Conservation (phyloP, 2,113 vertebrate genomes). For the Stegostoma tigrinum region DNA sequence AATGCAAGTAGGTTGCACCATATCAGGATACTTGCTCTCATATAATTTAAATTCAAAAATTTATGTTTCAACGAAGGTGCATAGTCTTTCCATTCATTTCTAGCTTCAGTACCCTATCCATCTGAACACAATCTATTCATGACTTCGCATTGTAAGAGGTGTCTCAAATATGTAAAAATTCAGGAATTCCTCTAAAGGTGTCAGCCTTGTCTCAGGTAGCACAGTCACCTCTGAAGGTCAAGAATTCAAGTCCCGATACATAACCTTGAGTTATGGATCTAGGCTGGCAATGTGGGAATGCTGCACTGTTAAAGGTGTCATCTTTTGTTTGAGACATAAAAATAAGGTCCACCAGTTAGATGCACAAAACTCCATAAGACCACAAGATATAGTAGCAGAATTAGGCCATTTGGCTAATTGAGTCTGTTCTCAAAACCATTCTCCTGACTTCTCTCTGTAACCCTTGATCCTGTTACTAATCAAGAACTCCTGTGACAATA, state of each 20-base stretch:
- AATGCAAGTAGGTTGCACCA: neutral
- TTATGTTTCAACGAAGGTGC: neutral
- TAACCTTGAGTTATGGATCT: neutral
- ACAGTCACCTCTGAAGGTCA: neutral
- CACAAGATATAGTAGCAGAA: too few relatives aligned
- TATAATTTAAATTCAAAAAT: neutral
- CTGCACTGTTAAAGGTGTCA: too few relatives aligned
- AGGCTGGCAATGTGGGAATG: too few relatives aligned
- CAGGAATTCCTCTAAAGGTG: neutral
- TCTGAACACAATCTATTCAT: neutral
- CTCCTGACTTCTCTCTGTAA: too few relatives aligned
- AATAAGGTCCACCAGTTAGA: too few relatives aligned
- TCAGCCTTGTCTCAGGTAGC: neutral
- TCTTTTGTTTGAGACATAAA: too few relatives aligned
- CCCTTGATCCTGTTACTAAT: too few relatives aligned
- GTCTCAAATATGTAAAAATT: neutral
- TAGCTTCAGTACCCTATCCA: neutral
- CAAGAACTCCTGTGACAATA: neutral
- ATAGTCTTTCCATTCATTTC: neutral
- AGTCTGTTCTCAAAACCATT: too few relatives aligned
- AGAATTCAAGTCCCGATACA: neutral
- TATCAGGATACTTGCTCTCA: neutral
- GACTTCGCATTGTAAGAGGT: neutral
- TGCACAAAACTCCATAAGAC: too few relatives aligned
- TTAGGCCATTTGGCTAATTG: too few relatives aligned